Evolutionary conservation across 2,888 invertebrate species (phyloP).

Genomic region (Eupithecia centaureata): DNA sequence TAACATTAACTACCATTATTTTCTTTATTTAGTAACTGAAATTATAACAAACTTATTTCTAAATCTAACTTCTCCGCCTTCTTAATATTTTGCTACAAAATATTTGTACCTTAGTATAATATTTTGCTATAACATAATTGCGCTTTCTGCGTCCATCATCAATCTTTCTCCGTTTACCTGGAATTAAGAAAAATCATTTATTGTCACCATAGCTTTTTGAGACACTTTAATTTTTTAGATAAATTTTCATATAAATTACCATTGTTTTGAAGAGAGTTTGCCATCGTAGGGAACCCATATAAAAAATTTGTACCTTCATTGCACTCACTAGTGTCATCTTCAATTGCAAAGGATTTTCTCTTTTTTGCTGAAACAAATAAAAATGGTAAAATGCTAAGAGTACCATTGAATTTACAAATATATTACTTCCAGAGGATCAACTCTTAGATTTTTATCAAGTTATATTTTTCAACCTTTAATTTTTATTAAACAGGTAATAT

Average conservation of each 20-base stretch:
- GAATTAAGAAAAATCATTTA: neutral
- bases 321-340: neutral
- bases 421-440: too few relatives aligned
- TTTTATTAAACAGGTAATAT: too few relatives aligned
- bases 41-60: neutral
- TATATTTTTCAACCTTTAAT: too few relatives aligned
- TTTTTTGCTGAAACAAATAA: neutral
- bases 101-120: neutral
- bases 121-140: neutral
- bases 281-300: neutral
- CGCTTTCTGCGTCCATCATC: neutral
- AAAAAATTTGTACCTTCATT: neutral
- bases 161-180: neutral
- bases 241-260: neutral
- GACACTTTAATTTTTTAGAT: neutral
- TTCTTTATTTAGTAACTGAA: slow-evolving; percentile 10
- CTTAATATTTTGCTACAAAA: neutral
- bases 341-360: neutral
- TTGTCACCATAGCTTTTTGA: neutral
- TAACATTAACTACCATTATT: neutral
- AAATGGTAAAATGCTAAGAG: too few relatives aligned
- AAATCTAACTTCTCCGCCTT: neutral
- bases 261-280: neutral
- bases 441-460: too few relatives aligned
- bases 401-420: too few relatives aligned